Conservation (phyloP, 2,888 invertebrate genomes). For the Dryococelus australis region DNA sequence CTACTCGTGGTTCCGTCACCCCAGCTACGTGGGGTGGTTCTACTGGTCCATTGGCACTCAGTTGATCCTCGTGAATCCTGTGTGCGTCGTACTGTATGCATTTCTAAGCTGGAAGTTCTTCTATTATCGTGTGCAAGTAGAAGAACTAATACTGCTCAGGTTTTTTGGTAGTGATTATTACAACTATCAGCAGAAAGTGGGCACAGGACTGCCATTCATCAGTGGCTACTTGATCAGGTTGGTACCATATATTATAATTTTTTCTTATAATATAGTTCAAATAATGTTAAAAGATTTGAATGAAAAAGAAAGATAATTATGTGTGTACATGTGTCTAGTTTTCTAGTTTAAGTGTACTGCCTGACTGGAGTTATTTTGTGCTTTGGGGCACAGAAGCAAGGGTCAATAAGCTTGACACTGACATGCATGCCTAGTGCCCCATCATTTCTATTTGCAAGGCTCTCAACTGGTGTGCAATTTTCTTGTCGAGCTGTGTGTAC, state of each 20-base stretch:
- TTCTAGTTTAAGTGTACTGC: too few species aligned
- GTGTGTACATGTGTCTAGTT: too few species aligned
- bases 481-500: too few species aligned
- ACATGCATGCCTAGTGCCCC: too few species aligned
- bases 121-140: slow-evolving; percentile 81
- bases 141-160: slow-evolving; percentile 86
- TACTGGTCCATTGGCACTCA: slow-evolving; percentile 98
- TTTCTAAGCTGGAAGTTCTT: slow-evolving; percentile 93
- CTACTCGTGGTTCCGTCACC: slow-evolving; percentile 87
- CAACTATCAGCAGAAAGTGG: slow-evolving; percentile 83
- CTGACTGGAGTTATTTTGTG: too few species aligned
- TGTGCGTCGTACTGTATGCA: slow-evolving; percentile 83
- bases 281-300: too few species aligned
- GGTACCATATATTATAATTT: not conserved
- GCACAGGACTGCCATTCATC: slow-evolving; percentile 89
- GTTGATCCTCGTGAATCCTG: slow-evolving; percentile 87
- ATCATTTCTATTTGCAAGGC: too few species aligned
- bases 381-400: too few species aligned
- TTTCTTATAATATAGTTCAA: too few species aligned
- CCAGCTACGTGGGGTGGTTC: slow-evolving; percentile 99
- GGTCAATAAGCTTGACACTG: too few species aligned
- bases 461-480: too few species aligned
- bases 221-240: slow-evolving; percentile 69
- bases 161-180: slow-evolving; percentile 92
- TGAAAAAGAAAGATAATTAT: too few species aligned